Evolutionary conservation across 2,113 vertebrate species (phyloP).

Genomic region (Chaenogobius annularis): DNA sequence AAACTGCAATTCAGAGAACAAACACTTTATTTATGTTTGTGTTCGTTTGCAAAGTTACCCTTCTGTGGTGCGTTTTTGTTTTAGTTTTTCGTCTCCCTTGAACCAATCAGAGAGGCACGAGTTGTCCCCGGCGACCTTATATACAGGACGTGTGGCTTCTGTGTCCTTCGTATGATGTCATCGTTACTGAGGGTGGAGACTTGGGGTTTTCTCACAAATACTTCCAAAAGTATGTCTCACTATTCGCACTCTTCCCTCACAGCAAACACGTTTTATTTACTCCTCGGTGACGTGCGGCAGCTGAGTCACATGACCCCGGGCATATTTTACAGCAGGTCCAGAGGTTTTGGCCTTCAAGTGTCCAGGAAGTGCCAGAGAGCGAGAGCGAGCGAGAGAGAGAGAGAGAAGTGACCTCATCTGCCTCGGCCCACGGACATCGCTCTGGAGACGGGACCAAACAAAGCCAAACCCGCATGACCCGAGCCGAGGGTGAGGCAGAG

Average conservation of each 20-base stretch:
- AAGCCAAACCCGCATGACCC: background rate
- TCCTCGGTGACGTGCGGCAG: background rate
- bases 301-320: background rate
- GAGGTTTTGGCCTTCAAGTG: background rate
- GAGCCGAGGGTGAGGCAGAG: background rate
- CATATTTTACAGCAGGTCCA: background rate
- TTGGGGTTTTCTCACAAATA: background rate
- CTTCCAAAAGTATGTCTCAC: background rate
- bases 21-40: too few species aligned
- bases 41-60: too few species aligned
- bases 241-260: background rate
- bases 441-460: background rate
- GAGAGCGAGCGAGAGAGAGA: background rate
- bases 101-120: too few species aligned
- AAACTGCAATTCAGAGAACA: too few species aligned
- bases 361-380: too few species aligned
- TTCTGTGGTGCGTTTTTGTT: too few species aligned
- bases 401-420: conserved; percentile 4
- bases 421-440: conserved; percentile 2
- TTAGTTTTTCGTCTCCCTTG: too few species aligned
- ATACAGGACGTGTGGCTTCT: too few species aligned
- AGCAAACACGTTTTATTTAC: background rate
- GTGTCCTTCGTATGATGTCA: background rate
- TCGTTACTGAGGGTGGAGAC: background rate
- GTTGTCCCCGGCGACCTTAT: too few species aligned